Percentiles rank a stretch among this genome's conserved stretches.
phyloP scores from a whole-genome alignment of 2,797 vertebrate genomes.

The Gila robusta region DNA sequence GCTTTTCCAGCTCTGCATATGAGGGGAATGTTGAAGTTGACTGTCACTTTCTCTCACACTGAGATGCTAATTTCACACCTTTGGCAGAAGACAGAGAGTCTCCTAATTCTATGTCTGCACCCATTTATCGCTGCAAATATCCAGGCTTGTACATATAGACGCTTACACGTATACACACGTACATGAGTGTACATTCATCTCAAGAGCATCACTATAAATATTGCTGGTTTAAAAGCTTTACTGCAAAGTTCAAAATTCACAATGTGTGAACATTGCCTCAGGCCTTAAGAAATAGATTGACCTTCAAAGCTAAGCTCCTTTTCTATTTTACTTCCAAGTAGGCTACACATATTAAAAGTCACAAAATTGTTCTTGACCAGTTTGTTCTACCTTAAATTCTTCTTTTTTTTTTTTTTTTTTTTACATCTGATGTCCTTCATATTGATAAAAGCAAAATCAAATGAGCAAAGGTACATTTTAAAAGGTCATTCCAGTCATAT shows the following conservation, averaged over 20 bases:
- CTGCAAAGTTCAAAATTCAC: neutral
- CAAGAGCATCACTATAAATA: neutral
- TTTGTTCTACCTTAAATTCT: neutral
- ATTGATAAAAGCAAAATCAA: neutral
- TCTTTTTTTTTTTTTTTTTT: neutral
- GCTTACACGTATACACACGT: conserved; percentile 17
- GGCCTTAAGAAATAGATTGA: neutral
- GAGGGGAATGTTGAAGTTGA: conserved; percentile 82
- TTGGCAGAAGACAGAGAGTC: conserved; percentile 65
- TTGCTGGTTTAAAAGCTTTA: neutral
- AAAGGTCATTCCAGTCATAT: neutral
- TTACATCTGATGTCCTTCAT: neutral
- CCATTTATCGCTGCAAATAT: conserved; percentile 43
- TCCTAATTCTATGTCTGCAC: conserved; percentile 46
- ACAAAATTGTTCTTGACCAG: neutral
- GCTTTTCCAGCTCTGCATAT: conserved; percentile 61
- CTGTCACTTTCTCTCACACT: conserved; percentile 76
- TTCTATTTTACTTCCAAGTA: conserved; percentile 8
- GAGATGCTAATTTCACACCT: conserved; percentile 76
- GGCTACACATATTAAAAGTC: conserved; percentile 14
- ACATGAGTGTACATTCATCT: conserved; percentile 11
- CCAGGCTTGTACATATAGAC: conserved; percentile 17
- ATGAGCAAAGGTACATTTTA: conserved; percentile 8
- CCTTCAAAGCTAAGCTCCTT: neutral
- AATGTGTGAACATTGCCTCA: neutral